These are phyloP conservation scores for Drosophila subobscura DNA, from an alignment of 1,140 invertebrate species.

Conservation along the genomic window DNA sequence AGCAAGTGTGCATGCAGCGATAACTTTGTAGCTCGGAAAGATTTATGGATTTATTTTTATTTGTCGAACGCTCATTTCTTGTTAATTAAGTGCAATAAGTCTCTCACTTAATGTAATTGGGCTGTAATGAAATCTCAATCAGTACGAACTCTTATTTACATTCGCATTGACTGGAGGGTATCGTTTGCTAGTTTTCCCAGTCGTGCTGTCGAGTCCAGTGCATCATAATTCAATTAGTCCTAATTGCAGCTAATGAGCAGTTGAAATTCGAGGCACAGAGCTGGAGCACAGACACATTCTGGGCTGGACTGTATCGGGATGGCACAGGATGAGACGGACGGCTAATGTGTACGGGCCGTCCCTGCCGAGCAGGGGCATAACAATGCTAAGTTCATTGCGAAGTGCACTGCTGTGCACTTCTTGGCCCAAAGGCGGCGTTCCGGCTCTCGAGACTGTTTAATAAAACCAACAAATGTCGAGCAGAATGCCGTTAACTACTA, in stretches of 20 bases:
- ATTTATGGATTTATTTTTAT: too few species aligned
- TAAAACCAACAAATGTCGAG: constrained; percentile 39
- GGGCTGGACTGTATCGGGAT: background rate
- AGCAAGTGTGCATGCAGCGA: too few species aligned
- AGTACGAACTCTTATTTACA: too few species aligned
- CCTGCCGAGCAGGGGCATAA: constrained; percentile 5
- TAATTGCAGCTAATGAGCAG: constrained; percentile 58
- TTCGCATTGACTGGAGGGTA: too few species aligned
- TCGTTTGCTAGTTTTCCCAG: background rate
- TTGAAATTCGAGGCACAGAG: constrained; percentile 23
- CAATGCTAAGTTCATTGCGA: constrained; percentile 12
- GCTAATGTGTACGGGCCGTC: constrained; percentile 2
- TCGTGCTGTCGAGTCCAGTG: constrained; percentile 23
- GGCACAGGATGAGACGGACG: background rate
- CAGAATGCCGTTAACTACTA: constrained; percentile 37
- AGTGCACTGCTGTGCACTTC: constrained; percentile 9
- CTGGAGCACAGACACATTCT: background rate
- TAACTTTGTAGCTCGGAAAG: too few species aligned
- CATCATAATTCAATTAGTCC: constrained; percentile 55
- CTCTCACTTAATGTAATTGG: too few species aligned
- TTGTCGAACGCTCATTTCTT: too few species aligned
- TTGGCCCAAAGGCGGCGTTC: background rate
- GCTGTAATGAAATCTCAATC: too few species aligned
- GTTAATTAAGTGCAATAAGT: too few species aligned
- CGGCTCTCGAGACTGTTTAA: constrained; percentile 21